phyloP scores from a whole-genome alignment of 2,888 invertebrate species.

The Drosophila neotestacea region DNA sequence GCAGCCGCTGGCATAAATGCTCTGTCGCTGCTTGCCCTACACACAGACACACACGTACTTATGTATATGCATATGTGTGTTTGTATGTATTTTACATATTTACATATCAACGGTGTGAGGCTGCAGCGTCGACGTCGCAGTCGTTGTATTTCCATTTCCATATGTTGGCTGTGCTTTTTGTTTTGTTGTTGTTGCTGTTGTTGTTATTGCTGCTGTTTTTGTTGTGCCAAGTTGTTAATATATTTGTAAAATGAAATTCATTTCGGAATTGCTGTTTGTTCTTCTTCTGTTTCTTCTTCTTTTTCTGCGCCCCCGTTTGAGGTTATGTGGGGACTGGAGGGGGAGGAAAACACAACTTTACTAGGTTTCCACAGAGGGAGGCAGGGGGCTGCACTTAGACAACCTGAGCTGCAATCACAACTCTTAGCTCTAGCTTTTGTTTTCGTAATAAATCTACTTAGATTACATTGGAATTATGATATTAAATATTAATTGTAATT shows the following conservation, averaged over 20 bases:
- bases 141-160: constrained; percentile 74
- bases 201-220: constrained; percentile 33
- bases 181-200: constrained; percentile 26
- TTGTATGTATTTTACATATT: constrained; percentile 40
- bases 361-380: constrained; percentile 2
- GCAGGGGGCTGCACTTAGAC: constrained; percentile 10
- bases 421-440: constrained; percentile 15
- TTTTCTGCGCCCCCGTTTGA: background rate
- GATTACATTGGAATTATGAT: constrained; percentile 17
- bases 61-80: constrained; percentile 2
- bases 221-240: constrained; percentile 79
- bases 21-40: constrained; percentile 68
- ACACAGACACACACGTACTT: constrained; percentile 30
- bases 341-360: constrained; percentile 13
- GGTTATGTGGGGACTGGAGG: constrained; percentile 16
- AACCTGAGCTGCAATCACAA: constrained; percentile 18
- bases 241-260: constrained; percentile 83
- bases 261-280: constrained; percentile 75
- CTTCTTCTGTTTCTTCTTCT: constrained; percentile 17
- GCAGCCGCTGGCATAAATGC: constrained; percentile 73
- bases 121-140: constrained; percentile 56
- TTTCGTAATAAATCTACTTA: constrained; percentile 21
- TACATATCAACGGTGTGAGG: constrained; percentile 61
- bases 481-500: too few species aligned
- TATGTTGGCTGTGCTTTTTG: constrained; percentile 75